Evolutionary conservation across 2,113 vertebrate species (phyloP), one percentile per base, ranked within the genome.

Genomic region (Rhipidura dahli): DNA sequence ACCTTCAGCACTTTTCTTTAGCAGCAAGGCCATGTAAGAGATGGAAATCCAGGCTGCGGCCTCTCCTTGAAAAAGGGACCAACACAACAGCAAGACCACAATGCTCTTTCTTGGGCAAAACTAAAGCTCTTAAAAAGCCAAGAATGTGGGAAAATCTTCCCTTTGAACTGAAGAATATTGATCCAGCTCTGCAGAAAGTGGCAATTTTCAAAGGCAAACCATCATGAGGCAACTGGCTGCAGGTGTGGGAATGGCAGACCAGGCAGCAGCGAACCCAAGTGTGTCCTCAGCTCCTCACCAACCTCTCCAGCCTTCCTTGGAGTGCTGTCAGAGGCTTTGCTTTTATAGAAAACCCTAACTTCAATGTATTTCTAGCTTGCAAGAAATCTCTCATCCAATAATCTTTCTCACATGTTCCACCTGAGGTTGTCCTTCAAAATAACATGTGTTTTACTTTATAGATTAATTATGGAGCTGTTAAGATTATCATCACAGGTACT

Each of bases 401-500:
- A 28, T 7, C 5, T 33, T 40, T 61, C 69, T 47, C 24, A 45
- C 2, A 2, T 2, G 8, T 26, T 57, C 17, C 26, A 37, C 7
- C 18, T 4, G 9, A 66, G 13, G 2, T 44, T 39, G 27, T 83
- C 33, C 27, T 23, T 53, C 13, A 24, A 79, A 82, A 50, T 3
- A 33, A 2, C 1, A 16, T 0, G 0, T 21, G 0, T 21, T 37
- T 39, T 53, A 12, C 9, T 17, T 5, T 18, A 30, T 47, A n/a
- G 28, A 42, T n/a, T 28, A 0, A 15, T 40, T 50, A 35, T 45
- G 23, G 71, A 54, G 10, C 47, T 63, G 8, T 16, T 11, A 39
- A 49, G 7, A 61, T 0, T 7, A 26, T 11, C 1, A 60, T 45
- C 28, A 50, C 15, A 96, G 92, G 96, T 98, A 99, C 99, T 99